Evolutionary conservation across 2,888 invertebrate genomes (phyloP), one percentile per base, ranked within the genome.

Genomic region (Crocallis elinguaria): DNA sequence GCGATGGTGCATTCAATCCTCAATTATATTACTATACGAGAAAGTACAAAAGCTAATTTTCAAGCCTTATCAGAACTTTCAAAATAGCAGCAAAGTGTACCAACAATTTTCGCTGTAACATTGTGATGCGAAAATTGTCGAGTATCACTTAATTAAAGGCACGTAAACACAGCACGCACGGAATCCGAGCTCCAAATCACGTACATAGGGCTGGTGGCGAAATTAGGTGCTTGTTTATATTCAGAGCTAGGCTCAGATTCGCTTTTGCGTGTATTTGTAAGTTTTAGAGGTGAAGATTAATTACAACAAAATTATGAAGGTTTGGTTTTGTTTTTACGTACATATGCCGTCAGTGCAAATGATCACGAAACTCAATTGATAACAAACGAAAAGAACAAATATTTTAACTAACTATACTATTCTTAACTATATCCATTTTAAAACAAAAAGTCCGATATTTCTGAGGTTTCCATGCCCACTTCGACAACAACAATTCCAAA

Each of bases 81-180:
- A 1, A 32, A 5, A 7, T 13, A 13, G 2, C 13, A 32, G 14
- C 32, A 32, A 32, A 30, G 14, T 32, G 13, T 32, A 32, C 14
- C 32, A 36, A 41, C 45, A 30, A 38, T 41, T 51, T 44, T 45
- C 13, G 14, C 42, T 16, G 32, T 12, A 12, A 38, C 46, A 45
- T 45, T 55, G 49, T 55, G 58, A 62, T 55, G 62, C 52, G 62
- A 64, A 62, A 64, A 62, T 62, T 64, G 57, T 54, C 43, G 49
- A 60, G 56, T 64, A 57, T 60, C 64, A 62, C 64, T 62, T 62
- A 62, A 54, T 64, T 64, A 64, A 52, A 52, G 48, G 46, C 60
- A 62, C 64, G 64, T 62, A 64, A 64, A 62, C 62, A 62, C 51
- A 50, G 62, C 60, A 64, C 62, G 64, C 64, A 62, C 64, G 53